These are phyloP conservation scores for Athalia cordata DNA, from an alignment of 2,888 invertebrate genomes.

Conservation along the genomic window DNA sequence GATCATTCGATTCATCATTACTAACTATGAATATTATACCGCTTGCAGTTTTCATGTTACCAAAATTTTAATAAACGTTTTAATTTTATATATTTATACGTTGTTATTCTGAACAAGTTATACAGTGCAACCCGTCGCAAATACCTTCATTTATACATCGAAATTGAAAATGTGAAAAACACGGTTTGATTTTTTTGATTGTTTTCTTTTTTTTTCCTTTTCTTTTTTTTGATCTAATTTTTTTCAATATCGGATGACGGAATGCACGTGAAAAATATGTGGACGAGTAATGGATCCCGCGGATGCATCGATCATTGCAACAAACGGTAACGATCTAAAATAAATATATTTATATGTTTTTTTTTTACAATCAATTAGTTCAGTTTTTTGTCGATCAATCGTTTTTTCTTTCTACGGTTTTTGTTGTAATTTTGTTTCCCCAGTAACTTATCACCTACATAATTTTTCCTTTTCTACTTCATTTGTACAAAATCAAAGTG, in stretches of 20 bases:
- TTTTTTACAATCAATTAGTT: background rate
- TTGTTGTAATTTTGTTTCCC: background rate
- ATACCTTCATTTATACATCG: background rate
- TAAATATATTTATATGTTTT: too few species aligned
- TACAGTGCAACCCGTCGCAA: background rate
- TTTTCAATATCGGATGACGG: background rate
- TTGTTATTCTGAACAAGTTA: background rate
- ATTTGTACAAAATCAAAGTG: conserved; percentile 17
- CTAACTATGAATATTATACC: background rate
- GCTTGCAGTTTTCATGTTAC: background rate
- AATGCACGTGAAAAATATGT: background rate
- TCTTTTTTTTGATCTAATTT: background rate
- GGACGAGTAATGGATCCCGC: conserved; percentile 26
- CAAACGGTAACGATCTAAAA: conserved; percentile 10
- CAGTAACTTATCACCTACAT: background rate
- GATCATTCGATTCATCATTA: background rate
- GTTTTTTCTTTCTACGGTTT: background rate
- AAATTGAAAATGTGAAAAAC: conserved; percentile 8
- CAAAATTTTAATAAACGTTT: background rate
- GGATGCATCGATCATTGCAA: background rate
- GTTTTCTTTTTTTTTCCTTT: background rate
- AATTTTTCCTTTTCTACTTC: conserved; percentile 15
- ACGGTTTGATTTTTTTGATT: background rate
- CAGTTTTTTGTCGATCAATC: background rate
- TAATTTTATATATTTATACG: too few species aligned